These are phyloP conservation scores for Camponotus fellah DNA, from an alignment of 2,888 invertebrate genomes.

Conservation along the genomic window DNA sequence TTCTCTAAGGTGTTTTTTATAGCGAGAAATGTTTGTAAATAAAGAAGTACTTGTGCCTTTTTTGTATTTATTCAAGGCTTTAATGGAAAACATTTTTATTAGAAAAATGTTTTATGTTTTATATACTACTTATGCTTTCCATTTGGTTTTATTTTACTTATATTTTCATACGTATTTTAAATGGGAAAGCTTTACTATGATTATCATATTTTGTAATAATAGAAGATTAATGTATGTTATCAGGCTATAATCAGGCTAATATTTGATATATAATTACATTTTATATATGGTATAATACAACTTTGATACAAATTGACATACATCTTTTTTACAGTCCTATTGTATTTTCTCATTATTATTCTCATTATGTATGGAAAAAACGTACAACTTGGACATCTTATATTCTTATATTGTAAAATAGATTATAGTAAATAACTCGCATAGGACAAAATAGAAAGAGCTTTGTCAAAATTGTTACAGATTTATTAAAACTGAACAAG, in stretches of 20 bases:
- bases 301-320: not conserved
- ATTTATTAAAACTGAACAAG: slow-evolving; percentile 21
- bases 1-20: not conserved
- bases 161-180: not conserved
- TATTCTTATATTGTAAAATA: not conserved
- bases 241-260: not conserved
- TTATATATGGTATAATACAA: not conserved
- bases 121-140: not conserved
- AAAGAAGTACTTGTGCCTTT: not conserved
- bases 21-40: too few relatives aligned
- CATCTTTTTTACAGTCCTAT: not conserved
- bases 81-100: not conserved
- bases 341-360: not conserved
- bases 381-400: not conserved
- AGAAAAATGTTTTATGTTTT: not conserved
- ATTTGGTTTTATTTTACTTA: not conserved
- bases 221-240: not conserved
- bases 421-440: slow-evolving; percentile 12
- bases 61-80: not conserved
- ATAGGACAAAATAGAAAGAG: not conserved
- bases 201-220: not conserved
- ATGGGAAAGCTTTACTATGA: not conserved
- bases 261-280: not conserved
- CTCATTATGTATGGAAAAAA: not conserved
- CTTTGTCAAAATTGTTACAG: slow-evolving; percentile 62